A percentile compares a stretch with the other conserved stretches of the same genome.
These are phyloP conservation scores for Schmidtea mediterranea DNA, from an alignment of 1,140 invertebrate species.

Conservation along the genomic window DNA sequence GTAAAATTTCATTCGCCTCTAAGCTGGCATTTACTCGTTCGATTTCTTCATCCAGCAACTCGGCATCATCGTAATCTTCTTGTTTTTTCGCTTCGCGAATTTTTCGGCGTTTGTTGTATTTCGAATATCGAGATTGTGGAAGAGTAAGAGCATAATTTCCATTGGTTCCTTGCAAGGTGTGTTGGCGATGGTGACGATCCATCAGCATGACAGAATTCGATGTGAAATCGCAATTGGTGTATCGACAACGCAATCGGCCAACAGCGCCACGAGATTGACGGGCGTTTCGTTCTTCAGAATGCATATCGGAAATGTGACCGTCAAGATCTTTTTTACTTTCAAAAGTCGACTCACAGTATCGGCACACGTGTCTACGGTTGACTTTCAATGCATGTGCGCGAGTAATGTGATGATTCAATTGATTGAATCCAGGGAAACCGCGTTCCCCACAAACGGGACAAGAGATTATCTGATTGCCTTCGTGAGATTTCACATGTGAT, in stretches of 20 bases:
- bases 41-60: too few species aligned
- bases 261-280: constrained; percentile 1
- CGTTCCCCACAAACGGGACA: constrained; percentile 5
- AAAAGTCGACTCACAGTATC: constrained; percentile 5
- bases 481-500: constrained; percentile 4
- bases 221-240: constrained; percentile 4
- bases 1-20: too few species aligned
- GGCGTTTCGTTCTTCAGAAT: neutral
- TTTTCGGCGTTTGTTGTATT: too few species aligned
- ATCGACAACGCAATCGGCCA: neutral
- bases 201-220: neutral
- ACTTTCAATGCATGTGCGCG: constrained; percentile 5
- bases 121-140: too few species aligned
- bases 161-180: neutral
- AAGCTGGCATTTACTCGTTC: too few species aligned
- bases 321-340: constrained; percentile 5
- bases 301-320: constrained; percentile 3
- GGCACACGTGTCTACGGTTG: constrained; percentile 2
- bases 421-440: constrained; percentile 5
- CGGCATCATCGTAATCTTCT: too few species aligned
- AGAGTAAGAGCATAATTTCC: too few species aligned
- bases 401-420: constrained; percentile 6
- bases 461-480: constrained; percentile 4
- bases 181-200: neutral
- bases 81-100: too few species aligned